Base-by-base conservation (phyloP, 2,797 vertebrate genomes). In the Mormyrops attenuatus region DNA sequence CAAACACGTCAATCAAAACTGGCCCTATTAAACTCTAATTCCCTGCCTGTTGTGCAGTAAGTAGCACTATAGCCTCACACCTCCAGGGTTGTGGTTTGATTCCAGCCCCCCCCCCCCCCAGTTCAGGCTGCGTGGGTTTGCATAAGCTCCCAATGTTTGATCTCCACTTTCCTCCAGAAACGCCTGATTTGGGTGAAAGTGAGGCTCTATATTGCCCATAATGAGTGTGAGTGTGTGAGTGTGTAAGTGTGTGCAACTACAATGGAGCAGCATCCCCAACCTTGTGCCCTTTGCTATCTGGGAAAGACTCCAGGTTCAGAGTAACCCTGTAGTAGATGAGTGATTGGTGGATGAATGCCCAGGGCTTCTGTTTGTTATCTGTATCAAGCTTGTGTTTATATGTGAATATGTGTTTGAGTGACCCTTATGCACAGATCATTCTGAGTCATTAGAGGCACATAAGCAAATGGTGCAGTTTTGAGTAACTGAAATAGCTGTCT, bases 401-500 rank as follows among this genome's bases (percentile, higher is more conserved):
- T 38, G 15, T 44, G 73, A 80, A 44, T 44, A 44, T 80, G 73
- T 80, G 73, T 44, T 41, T 20, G 52, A 38, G 15, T 87, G 85
- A 55, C 82, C 82, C 30, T 8, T 49, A 55, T 38, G 17, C 7
- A 57, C 11, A 57, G 85, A 57, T 34, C n/a, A 57, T 57, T 53
- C 26, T 53, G 50, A 55, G 38, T 66, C 87, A 88, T 66, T 44
- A 47, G 55, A 34, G 17, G 15, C 26, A 92, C 91, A 89, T 92
- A 84, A 82, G 52, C 88, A 82, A 92, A 88, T 57, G 92, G 91
- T 93, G 93, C 91, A 88, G 91, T 90, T 89, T 89, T 8, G 3
- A 55, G 47, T 52, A 82, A 73, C 47, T 88, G 88, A 92, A 93
- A 93, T 92, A 92, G 49, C 0, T 91, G 92, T 93, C 94, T 93